Conservation (phyloP, 2,113 vertebrate species). For the Pycnonotus jocosus region DNA sequence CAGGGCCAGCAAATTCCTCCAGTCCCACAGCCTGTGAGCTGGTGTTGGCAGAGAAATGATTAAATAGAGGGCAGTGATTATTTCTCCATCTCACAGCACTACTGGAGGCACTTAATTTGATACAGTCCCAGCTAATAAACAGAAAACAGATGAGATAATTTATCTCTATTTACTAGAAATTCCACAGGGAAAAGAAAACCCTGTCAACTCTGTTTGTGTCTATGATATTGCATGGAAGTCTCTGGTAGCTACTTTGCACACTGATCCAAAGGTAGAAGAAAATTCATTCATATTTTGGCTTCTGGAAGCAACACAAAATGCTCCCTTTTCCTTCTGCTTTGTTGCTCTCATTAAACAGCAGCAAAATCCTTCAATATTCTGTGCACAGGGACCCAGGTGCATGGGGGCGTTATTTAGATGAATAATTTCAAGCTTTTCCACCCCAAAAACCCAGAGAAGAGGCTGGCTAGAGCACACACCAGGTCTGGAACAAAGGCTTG, state of each 20-base stretch:
- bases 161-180: constrained; percentile 1
- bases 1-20: not conserved
- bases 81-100: not conserved
- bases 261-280: not conserved
- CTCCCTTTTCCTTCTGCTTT: not conserved
- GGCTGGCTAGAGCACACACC: not conserved
- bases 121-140: constrained; percentile 29
- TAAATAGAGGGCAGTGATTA: not conserved
- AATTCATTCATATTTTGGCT: not conserved
- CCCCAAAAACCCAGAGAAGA: rapidly evolving
- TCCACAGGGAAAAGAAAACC: not conserved
- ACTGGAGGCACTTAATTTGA: not conserved
- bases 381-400: too few species aligned
- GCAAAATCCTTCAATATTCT: rapidly evolving
- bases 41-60: not conserved
- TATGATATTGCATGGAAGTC: not conserved
- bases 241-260: not conserved
- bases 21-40: not conserved
- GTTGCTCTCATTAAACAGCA: not conserved
- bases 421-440: not conserved
- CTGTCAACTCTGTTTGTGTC: not conserved
- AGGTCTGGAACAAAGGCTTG: not conserved
- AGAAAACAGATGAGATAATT: not conserved
- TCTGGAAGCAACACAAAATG: not conserved
- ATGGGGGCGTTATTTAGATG: not conserved